These are phyloP conservation scores for Blastomussa wellsi DNA, from an alignment of 92 coral and sea anemone genomes.

Conservation along the genomic window DNA sequence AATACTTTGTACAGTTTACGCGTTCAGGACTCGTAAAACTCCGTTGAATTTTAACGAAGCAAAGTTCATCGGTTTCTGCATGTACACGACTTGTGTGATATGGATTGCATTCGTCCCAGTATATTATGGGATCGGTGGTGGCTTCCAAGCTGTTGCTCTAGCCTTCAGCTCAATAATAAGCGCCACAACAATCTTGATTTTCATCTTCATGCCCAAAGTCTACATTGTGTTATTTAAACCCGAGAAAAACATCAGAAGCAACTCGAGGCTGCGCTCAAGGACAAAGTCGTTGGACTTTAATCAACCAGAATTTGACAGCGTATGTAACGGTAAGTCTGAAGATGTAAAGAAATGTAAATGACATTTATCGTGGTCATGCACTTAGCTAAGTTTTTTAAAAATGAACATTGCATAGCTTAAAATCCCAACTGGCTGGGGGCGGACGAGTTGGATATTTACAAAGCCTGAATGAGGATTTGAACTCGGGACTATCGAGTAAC, in stretches of 20 bases:
- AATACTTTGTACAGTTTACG: conserved; percentile 71
- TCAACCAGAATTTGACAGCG: background rate
- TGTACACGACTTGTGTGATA: conserved; percentile 74
- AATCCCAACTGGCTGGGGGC: no score
- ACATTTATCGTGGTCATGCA: no score
- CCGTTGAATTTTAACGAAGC: conserved; percentile 87
- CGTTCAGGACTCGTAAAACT: conserved; percentile 81
- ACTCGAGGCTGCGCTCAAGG: conserved; percentile 73
- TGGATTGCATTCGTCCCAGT: conserved; percentile 84
- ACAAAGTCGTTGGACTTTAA: conserved; percentile 49
- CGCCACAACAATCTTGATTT: conserved; percentile 69
- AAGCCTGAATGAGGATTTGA: no score
- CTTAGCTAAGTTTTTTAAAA: no score
- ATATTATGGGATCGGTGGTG: conserved; percentile 68
- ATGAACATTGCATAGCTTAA: no score
- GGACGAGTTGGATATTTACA: no score
- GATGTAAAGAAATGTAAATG: no score
- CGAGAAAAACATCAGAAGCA: conserved; percentile 67
- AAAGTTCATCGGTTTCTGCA: conserved; percentile 78
- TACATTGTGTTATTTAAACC: conserved; percentile 74
- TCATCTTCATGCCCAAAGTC: conserved; percentile 75
- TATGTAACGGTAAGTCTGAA: background rate
- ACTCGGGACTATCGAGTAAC: no score
- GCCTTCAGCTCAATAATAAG: conserved; percentile 71
- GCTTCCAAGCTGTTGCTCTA: conserved; percentile 60